These are phyloP conservation scores for Pachydiplax longipennis DNA, from an alignment of 2,888 invertebrate species.

Conservation along the genomic window DNA sequence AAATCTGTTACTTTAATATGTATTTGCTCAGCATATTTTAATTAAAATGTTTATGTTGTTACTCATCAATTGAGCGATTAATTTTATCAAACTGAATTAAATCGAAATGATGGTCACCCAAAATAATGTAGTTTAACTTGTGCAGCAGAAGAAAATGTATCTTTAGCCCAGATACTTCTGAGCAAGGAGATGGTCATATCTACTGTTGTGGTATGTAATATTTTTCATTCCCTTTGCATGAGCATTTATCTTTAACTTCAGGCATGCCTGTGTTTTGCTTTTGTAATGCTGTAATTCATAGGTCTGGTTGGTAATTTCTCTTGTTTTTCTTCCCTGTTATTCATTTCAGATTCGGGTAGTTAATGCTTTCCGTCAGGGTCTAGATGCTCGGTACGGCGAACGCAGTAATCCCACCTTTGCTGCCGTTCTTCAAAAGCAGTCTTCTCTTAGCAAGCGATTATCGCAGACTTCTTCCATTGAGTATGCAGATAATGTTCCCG, in stretches of 20 bases:
- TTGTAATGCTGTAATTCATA: conserved; percentile 21
- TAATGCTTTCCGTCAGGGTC: conserved; percentile 99
- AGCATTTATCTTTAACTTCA: conserved; percentile 39
- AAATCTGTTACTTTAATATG: background rate
- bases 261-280: conserved; percentile 46
- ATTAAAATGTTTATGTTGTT: background rate
- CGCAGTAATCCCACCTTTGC: conserved; percentile 91
- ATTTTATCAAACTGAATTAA: background rate
- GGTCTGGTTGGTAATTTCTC: conserved; percentile 50
- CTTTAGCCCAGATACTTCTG: conserved; percentile 26
- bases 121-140: conserved; percentile 18
- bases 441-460: conserved; percentile 89
- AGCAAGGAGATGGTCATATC: conserved; percentile 42
- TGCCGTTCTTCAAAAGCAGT: conserved; percentile 92
- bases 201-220: conserved; percentile 43
- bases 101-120: background rate
- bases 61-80: background rate
- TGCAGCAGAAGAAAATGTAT: conserved; percentile 12
- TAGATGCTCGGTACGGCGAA: conserved; percentile 93
- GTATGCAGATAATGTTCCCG: conserved; percentile 87
- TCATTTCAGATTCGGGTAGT: conserved; percentile 97
- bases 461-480: conserved; percentile 92
- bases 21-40: background rate
- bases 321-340: conserved; percentile 53
- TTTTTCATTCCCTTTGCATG: conserved; percentile 43